These are phyloP conservation scores for Agrochola litura DNA, from an alignment of 2,888 invertebrate genomes.

Conservation along the genomic window DNA sequence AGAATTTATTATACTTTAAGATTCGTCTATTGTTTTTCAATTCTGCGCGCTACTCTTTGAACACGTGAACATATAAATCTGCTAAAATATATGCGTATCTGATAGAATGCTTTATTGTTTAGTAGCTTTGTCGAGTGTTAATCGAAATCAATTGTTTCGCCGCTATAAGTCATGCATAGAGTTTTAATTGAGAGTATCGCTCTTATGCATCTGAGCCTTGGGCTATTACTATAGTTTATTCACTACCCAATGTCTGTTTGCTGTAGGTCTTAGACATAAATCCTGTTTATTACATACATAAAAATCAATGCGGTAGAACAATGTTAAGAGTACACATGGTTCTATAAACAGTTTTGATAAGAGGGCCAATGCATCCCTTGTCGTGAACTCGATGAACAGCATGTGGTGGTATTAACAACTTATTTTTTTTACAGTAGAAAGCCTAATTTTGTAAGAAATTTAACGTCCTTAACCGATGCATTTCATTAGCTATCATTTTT, in stretches of 20 bases:
- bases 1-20: constrained; percentile 30
- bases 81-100: constrained; percentile 63
- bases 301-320: constrained; percentile 26
- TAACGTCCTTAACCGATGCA: too few species aligned
- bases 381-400: not conserved
- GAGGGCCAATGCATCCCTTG: too few species aligned
- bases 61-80: constrained; percentile 64
- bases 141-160: constrained; percentile 89
- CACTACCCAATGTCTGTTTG: constrained; percentile 53
- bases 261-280: constrained; percentile 52
- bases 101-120: constrained; percentile 82
- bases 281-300: constrained; percentile 36
- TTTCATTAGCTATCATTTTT: too few species aligned
- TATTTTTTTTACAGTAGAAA: not conserved
- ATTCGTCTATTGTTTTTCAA: constrained; percentile 36
- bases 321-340: constrained; percentile 1
- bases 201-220: constrained; percentile 77
- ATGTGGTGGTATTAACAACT: not conserved
- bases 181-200: constrained; percentile 87
- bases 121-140: constrained; percentile 86
- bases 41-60: constrained; percentile 63
- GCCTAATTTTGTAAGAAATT: not conserved
- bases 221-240: constrained; percentile 76
- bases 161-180: constrained; percentile 83
- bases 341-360: not conserved